phyloP scores from a whole-genome alignment of 2,113 vertebrate species.

The Xiphophorus maculatus region DNA sequence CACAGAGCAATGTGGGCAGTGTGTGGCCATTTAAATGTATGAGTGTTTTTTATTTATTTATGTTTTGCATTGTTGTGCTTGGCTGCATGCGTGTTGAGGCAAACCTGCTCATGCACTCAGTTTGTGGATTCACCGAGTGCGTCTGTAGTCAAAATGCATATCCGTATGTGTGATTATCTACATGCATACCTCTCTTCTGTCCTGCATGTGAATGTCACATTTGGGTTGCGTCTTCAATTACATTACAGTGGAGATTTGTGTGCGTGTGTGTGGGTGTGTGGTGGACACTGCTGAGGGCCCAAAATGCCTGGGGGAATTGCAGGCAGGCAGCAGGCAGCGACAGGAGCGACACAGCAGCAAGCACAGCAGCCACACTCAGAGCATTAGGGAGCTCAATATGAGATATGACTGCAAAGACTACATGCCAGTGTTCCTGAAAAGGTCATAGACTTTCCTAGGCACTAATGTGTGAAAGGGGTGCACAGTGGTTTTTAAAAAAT shows the following conservation, averaged over 20 bases:
- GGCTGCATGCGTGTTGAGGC: constrained; percentile 17
- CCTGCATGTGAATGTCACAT: constrained; percentile 63
- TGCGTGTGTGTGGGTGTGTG: constrained; percentile 56
- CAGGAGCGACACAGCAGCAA: constrained; percentile 65
- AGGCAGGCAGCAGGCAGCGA: constrained; percentile 59
- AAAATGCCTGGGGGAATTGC: constrained; percentile 66
- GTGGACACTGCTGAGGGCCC: constrained; percentile 78
- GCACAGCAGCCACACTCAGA: constrained; percentile 60
- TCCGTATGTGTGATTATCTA: constrained; percentile 13
- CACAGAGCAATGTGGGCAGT: constrained; percentile 36
- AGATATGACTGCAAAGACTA: constrained; percentile 79
- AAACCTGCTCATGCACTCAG: constrained; percentile 29
- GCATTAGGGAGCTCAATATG: constrained; percentile 80
- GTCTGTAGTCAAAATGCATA: constrained; percentile 1
- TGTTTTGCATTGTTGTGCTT: constrained; percentile 8
- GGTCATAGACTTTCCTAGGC: constrained; percentile 77
- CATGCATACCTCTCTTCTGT: constrained; percentile 30
- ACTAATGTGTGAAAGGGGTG: constrained; percentile 79
- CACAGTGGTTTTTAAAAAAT: constrained; percentile 64
- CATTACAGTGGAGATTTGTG: constrained; percentile 68
- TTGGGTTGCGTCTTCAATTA: constrained; percentile 81
- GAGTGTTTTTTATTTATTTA: neutral
- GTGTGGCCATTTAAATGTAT: constrained; percentile 21
- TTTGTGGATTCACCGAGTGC: neutral
- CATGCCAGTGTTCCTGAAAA: constrained; percentile 77